These are phyloP conservation scores for Phylloscopus trochilus DNA, from an alignment of 2,113 vertebrate genomes.

Conservation along the genomic window DNA sequence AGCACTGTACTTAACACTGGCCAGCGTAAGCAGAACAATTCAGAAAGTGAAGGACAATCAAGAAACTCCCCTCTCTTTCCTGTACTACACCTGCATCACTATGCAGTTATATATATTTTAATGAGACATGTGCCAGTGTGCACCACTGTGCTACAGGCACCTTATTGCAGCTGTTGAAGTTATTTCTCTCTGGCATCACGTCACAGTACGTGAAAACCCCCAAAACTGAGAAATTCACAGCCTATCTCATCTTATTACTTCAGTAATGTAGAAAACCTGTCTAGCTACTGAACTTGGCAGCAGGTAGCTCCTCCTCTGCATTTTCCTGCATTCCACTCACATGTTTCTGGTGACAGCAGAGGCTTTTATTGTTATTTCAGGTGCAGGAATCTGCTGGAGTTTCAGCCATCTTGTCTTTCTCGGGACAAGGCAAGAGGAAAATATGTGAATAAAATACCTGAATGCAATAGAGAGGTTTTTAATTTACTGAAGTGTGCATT, in stretches of 20 bases:
- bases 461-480: background rate
- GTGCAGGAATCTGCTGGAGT: conserved; percentile 19
- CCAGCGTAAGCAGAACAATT: background rate
- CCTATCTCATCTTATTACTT: background rate
- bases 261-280: conserved; percentile 8
- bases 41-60: background rate
- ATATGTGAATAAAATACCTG: conserved; percentile 51
- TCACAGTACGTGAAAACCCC: conserved; percentile 10
- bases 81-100: background rate
- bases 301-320: background rate
- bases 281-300: background rate
- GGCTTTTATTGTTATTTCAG: conserved; percentile 57
- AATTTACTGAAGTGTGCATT: background rate
- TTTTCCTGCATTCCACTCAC: conserved; percentile 1
- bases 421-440: conserved; percentile 36
- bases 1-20: background rate
- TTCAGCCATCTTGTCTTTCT: conserved; percentile 57
- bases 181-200: background rate
- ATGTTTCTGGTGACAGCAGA: conserved; percentile 29
- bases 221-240: conserved; percentile 19
- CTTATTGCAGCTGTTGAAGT: background rate
- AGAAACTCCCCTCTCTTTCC: background rate
- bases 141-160: background rate
- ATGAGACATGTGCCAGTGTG: background rate
- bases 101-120: background rate